Evolutionary conservation across 2,113 vertebrate genomes (phyloP), one percentile per base, ranked within the genome.

Genomic region (Colius striatus): DNA sequence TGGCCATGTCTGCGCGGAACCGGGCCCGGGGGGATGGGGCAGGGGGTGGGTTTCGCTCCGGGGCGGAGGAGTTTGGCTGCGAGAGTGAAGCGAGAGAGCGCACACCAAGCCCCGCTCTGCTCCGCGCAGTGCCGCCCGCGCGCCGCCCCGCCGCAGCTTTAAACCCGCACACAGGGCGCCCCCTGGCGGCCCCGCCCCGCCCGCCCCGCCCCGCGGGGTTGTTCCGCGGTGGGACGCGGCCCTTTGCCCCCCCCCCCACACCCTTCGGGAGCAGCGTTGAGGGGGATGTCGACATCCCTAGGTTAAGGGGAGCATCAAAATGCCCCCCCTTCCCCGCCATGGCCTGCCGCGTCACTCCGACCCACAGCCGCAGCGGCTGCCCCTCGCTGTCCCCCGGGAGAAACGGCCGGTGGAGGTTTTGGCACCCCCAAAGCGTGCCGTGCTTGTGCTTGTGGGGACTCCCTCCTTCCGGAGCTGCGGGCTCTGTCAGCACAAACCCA

Each of bases 1-100:
- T 98, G 94, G 99, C 98, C 99, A 99, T 99, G n/a, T 50, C 87
- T 94, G 92, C 79, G 55, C 16, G 45, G 80, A 30, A 17, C 25
- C 12, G 38, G 45, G 58, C 9, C 22, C 29, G 27, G 30, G 21
- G 41, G 15, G 10, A 29, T 27, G 32, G 30, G 22, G 36, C n/a
- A n/a, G 34, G 8, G 20, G 14, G 26, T 18, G 22, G n/a, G 60
- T 16, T 23, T n/a, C 45, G 47, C 81, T 84, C 88, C 88, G 81
- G 81, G 10, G 58, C 38, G 48, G 71, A 70, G 77, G 70, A 38
- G 53, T 13, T 51, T 21, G 17, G 21, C 76, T 19, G 29, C 10
- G 9, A 45, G 20, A 45, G 17, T 29, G n/a, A 8, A 16, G 0
- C 4, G 20, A 3, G 10, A 4, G 26, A 9, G 4, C 13, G 4